Conservation (phyloP, 2,797 vertebrate species). For the Channa striata region DNA sequence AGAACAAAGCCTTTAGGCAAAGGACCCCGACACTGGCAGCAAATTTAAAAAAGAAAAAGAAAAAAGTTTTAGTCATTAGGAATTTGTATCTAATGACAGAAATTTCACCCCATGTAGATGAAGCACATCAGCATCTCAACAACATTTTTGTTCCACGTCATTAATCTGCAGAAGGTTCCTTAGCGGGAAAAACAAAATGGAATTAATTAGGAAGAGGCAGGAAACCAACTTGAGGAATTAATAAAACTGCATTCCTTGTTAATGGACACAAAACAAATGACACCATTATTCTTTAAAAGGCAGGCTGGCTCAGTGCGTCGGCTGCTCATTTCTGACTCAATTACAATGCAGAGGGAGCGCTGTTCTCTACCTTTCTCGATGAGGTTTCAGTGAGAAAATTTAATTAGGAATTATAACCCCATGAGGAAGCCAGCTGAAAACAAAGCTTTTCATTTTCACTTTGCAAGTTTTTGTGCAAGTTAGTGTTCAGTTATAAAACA, state of each 20-base stretch:
- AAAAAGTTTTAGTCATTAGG: slow-evolving; percentile 82
- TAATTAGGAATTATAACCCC: slow-evolving; percentile 85
- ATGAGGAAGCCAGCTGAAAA: slow-evolving; percentile 64
- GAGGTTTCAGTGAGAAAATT: slow-evolving; percentile 83
- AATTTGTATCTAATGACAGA: slow-evolving; percentile 85
- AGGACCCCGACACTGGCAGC: slow-evolving; percentile 75
- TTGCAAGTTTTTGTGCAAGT: slow-evolving; percentile 54
- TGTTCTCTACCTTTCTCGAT: slow-evolving; percentile 81
- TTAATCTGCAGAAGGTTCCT: slow-evolving; percentile 89
- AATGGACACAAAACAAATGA: slow-evolving; percentile 88
- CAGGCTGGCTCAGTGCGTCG: slow-evolving; percentile 70
- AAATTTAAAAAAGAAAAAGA: slow-evolving; percentile 32
- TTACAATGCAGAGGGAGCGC: slow-evolving; percentile 76
- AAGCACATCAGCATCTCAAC: slow-evolving; percentile 85
- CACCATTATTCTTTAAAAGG: slow-evolving; percentile 83
- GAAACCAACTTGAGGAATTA: slow-evolving; percentile 90
- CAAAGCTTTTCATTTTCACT: slow-evolving; percentile 63
- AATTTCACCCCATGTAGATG: slow-evolving; percentile 82
- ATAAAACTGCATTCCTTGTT: slow-evolving; percentile 86
- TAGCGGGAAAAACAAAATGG: slow-evolving; percentile 86
- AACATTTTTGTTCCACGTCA: slow-evolving; percentile 86
- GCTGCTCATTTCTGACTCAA: slow-evolving; percentile 82
- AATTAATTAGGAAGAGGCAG: slow-evolving; percentile 89
- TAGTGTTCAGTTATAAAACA: slow-evolving; percentile 53
- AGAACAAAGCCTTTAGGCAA: slow-evolving; percentile 78